A percentile compares a stretch with the other conserved stretches of the same genome.
These are phyloP conservation scores for Lepus europaeus DNA, from an alignment of 2,113 vertebrate species.

Conservation along the genomic window DNA sequence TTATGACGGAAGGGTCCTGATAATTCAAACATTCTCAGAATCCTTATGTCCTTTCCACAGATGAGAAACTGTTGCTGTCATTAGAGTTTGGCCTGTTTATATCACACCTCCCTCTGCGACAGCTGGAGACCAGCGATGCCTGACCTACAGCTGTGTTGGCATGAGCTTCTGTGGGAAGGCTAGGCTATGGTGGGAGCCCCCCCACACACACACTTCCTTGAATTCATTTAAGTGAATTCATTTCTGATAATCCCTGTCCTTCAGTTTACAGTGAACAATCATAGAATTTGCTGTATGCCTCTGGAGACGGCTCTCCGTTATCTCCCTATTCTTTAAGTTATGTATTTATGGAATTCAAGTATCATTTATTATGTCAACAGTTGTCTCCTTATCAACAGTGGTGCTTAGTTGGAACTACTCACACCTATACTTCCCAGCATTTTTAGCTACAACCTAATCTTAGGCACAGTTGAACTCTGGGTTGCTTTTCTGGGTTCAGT, in stretches of 20 bases:
- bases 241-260: slow-evolving; percentile 69
- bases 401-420: neutral
- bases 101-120: neutral
- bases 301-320: neutral
- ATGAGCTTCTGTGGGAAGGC: neutral
- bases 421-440: slow-evolving; percentile 15
- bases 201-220: slow-evolving; percentile 62
- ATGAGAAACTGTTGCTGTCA: neutral
- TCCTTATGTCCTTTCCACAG: neutral
- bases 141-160: slow-evolving; percentile 21
- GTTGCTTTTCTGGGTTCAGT: neutral
- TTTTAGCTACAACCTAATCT: slow-evolving; percentile 55
- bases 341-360: slow-evolving; percentile 53
- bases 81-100: neutral
- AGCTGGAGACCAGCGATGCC: neutral
- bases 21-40: neutral
- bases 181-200: neutral
- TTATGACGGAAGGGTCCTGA: neutral
- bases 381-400: slow-evolving; percentile 47
- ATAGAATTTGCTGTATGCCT: slow-evolving; percentile 24
- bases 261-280: slow-evolving; percentile 60
- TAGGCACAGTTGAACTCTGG: slow-evolving; percentile 1
- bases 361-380: slow-evolving; percentile 67
- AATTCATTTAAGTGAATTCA: slow-evolving; percentile 70
- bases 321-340: slow-evolving; percentile 36